Conservation (phyloP, 1,140 invertebrate genomes). For the Condylostylus longicornis region DNA sequence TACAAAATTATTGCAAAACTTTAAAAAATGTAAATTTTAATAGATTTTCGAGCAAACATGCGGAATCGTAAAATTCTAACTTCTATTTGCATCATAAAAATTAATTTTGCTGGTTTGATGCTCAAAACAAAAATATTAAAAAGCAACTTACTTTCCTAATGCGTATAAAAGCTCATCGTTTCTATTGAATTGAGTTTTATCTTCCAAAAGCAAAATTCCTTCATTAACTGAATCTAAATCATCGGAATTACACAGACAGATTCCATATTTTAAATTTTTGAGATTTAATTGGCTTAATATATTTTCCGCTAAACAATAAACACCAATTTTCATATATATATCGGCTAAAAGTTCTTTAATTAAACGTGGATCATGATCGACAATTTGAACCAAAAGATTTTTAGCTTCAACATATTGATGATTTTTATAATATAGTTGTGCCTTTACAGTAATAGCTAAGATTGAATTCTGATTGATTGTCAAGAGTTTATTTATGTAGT, state of each 20-base stretch:
- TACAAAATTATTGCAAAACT: too few relatives aligned
- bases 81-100: slow-evolving; percentile 16
- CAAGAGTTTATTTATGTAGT: slow-evolving; percentile 34
- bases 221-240: slow-evolving; percentile 10
- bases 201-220: slow-evolving; percentile 10
- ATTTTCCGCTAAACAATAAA: slow-evolving; percentile 20
- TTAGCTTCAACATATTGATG: slow-evolving; percentile 39
- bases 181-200: slow-evolving; percentile 1
- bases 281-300: slow-evolving; percentile 12
- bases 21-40: too few relatives aligned
- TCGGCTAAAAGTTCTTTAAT: slow-evolving; percentile 17
- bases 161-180: slow-evolving; percentile 2
- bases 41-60: too few relatives aligned
- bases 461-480: slow-evolving; percentile 39
- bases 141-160: slow-evolving; percentile 6
- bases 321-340: slow-evolving; percentile 23
- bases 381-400: slow-evolving; percentile 31
- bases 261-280: slow-evolving; percentile 9
- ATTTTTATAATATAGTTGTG: slow-evolving; percentile 36
- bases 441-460: slow-evolving; percentile 43
- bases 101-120: not conserved
- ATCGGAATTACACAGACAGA: slow-evolving; percentile 18
- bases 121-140: not conserved
- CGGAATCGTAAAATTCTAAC: too few relatives aligned
- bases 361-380: slow-evolving; percentile 18